Conservation (phyloP, 2,113 vertebrate genomes). For the Boleophthalmus pectinirostris region DNA sequence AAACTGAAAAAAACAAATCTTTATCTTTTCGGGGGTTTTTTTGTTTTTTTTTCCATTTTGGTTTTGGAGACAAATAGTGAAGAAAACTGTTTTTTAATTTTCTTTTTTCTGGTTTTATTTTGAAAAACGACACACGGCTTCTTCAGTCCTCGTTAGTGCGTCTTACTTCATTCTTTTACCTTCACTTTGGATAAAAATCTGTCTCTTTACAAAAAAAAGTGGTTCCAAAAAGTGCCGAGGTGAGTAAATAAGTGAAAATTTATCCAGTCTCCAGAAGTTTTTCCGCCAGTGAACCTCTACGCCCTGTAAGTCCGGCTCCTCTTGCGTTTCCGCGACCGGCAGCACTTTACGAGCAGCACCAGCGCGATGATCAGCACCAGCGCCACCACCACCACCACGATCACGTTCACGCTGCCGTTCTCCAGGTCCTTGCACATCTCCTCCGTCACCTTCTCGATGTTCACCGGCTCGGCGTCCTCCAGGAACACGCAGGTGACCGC, state of each 20-base stretch:
- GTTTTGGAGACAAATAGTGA: no score
- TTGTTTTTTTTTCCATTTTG: no score
- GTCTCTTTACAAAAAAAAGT: background rate
- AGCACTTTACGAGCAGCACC: conserved; percentile 58
- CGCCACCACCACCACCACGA: conserved; percentile 68
- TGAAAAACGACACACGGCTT: no score
- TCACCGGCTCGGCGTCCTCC: conserved; percentile 74
- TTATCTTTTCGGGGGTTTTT: no score
- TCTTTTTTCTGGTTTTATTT: no score
- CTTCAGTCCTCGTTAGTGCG: background rate
- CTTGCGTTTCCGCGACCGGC: conserved; percentile 47
- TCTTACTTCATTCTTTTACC: background rate
- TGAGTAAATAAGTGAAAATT: background rate
- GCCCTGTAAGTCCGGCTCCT: conserved; percentile 64
- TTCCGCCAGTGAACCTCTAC: conserved; percentile 4
- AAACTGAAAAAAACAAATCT: no score
- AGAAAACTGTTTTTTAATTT: no score
- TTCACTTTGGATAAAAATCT: background rate
- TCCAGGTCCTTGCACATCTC: conserved; percentile 82
- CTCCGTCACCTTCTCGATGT: conserved; percentile 71
- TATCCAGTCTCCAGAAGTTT: background rate
- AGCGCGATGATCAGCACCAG: conserved; percentile 65
- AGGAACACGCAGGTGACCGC: conserved; percentile 78
- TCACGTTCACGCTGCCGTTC: conserved; percentile 71
- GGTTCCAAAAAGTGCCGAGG: background rate